These are phyloP conservation scores for Pararge aegeria DNA, from an alignment of 1,140 invertebrate genomes.

Conservation along the genomic window DNA sequence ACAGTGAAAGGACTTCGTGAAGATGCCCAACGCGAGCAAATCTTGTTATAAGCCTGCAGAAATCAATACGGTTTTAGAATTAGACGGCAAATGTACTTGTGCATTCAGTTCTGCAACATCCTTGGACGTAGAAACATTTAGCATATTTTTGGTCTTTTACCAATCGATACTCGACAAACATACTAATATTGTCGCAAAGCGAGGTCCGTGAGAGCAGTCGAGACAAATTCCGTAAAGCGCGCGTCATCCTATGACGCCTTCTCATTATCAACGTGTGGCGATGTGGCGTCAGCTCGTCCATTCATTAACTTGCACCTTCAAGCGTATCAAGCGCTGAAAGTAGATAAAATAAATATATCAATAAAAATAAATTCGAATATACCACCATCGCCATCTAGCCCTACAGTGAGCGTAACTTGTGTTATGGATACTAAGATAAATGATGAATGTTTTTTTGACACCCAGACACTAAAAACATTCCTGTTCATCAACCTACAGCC, in stretches of 20 bases:
- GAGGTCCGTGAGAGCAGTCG: slow-evolving; percentile 31
- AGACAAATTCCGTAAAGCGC: slow-evolving; percentile 54
- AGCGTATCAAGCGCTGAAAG: slow-evolving; percentile 40
- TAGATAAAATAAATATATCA: slow-evolving; percentile 1
- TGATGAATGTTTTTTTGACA: too few species aligned
- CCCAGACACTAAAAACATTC: too few species aligned
- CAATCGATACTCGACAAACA: slow-evolving; percentile 15
- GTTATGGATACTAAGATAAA: too few species aligned
- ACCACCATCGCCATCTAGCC: too few species aligned
- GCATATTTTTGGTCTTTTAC: slow-evolving; percentile 7
- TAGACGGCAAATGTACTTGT: too few species aligned
- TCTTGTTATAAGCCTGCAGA: too few species aligned
- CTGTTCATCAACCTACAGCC: too few species aligned
- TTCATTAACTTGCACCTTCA: slow-evolving; percentile 34
- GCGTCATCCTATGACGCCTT: slow-evolving; percentile 65
- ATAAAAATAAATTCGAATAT: too few species aligned
- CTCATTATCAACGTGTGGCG: slow-evolving; percentile 47
- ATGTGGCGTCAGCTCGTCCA: slow-evolving; percentile 50
- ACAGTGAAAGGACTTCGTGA: too few species aligned
- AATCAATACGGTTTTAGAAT: too few species aligned
- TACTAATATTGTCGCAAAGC: slow-evolving; percentile 20
- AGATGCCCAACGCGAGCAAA: too few species aligned
- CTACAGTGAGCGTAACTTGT: too few species aligned
- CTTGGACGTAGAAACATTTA: not conserved
- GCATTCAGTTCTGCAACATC: not conserved